Percentiles rank a stretch among this genome's conserved stretches.
These are phyloP conservation scores for Rhyacophila brunnea DNA, from an alignment of 1,140 invertebrate genomes.

Conservation along the genomic window DNA sequence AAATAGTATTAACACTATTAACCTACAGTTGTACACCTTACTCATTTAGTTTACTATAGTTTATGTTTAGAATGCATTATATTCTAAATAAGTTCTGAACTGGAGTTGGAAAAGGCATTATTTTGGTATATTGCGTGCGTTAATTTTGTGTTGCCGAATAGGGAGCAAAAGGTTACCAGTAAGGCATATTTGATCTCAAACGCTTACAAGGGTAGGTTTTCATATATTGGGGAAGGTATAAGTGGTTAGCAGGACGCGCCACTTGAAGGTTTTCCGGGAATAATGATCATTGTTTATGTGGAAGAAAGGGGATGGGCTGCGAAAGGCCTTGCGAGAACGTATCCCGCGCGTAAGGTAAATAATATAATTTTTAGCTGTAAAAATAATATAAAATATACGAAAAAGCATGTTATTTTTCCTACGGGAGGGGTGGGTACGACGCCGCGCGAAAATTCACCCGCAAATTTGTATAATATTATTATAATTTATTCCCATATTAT, in stretches of 20 bases:
- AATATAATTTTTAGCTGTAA: constrained; percentile 6
- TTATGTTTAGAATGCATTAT: no score
- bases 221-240: constrained; percentile 10
- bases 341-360: not conserved
- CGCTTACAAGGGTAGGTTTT: constrained; percentile 17
- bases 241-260: constrained; percentile 10
- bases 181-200: constrained; percentile 31
- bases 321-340: constrained; percentile 1
- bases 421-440: no score
- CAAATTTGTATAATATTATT: no score
- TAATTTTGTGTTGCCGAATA: no score
- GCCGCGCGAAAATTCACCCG: no score
- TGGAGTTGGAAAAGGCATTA: no score
- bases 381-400: not conserved
- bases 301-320: not conserved
- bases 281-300: constrained; percentile 35
- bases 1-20: no score
- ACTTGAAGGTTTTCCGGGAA: constrained; percentile 32
- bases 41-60: no score
- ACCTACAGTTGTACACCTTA: no score
- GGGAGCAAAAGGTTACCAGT: constrained; percentile 5
- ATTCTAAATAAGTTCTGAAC: no score
- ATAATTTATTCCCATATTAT: no score
- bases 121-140: no score
- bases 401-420: not conserved